Evolutionary conservation across 2,113 vertebrate species (phyloP).

Genomic region (Lepisosteus oculatus): DNA sequence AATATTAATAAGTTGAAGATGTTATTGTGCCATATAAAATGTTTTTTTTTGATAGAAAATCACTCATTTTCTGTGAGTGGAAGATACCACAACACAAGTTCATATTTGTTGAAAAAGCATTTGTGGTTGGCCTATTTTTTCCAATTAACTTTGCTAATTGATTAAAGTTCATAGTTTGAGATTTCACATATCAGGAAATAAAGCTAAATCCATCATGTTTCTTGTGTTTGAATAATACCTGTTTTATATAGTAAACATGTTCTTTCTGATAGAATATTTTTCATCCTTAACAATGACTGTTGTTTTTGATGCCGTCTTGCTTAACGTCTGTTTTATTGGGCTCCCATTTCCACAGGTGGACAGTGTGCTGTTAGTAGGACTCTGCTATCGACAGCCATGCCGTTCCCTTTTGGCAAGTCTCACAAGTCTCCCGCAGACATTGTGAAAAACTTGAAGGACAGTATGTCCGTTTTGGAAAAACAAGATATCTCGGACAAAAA

Average conservation of each 20-base stretch:
- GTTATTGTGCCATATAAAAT: too few species aligned
- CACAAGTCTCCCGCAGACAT: constrained; percentile 97
- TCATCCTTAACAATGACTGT: not conserved
- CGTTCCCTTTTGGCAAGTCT: constrained; percentile 94
- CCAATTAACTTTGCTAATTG: too few species aligned
- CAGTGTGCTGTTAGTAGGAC: constrained; percentile 59
- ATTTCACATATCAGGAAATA: too few species aligned
- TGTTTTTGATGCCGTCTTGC: too few species aligned
- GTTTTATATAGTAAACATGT: not conserved
- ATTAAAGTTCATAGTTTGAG: too few species aligned
- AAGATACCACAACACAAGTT: too few species aligned
- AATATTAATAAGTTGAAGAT: too few species aligned
- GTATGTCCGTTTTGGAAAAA: constrained; percentile 89
- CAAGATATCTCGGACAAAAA: constrained; percentile 93
- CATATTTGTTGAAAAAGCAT: too few species aligned
- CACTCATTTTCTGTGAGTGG: too few species aligned
- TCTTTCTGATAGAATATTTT: not conserved
- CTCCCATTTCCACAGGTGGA: constrained; percentile 63
- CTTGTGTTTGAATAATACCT: not conserved
- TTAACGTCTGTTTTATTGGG: too few species aligned
- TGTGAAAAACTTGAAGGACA: constrained; percentile 95
- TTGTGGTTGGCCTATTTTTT: too few species aligned
- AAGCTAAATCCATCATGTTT: not conserved
- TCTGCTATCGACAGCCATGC: constrained; percentile 75
- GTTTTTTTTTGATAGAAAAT: too few species aligned